These are phyloP conservation scores for Colletes gigas DNA, from an alignment of 1,140 invertebrate species.

Conservation along the genomic window DNA sequence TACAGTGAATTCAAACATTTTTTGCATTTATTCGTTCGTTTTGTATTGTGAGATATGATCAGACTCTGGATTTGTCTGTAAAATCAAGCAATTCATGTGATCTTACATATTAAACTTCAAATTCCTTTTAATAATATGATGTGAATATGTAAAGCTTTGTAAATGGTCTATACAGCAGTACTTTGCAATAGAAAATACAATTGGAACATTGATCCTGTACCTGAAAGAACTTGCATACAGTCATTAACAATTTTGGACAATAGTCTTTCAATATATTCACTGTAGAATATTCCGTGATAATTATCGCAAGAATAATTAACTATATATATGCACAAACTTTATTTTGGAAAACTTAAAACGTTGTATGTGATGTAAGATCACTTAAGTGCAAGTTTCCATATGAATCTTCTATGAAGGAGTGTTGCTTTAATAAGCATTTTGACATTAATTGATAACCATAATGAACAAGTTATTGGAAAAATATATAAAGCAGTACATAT, in stretches of 20 bases:
- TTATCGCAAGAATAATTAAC: not conserved
- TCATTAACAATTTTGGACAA: slow-evolving; percentile 12
- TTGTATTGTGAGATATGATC: slow-evolving; percentile 1
- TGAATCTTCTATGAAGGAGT: not conserved
- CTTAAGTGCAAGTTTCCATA: not conserved
- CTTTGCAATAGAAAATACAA: slow-evolving; percentile 33
- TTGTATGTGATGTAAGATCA: not conserved
- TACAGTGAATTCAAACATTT: not conserved
- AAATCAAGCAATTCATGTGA: not conserved
- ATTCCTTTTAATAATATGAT: slow-evolving; percentile 4
- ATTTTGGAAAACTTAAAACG: slow-evolving; percentile 6
- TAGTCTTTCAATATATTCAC: slow-evolving; percentile 8
- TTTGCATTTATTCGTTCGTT: slow-evolving; percentile 11
- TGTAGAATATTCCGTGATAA: not conserved
- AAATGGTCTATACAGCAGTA: slow-evolving; percentile 22
- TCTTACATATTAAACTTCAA: slow-evolving; percentile 10
- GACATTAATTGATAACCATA: slow-evolving; percentile 2
- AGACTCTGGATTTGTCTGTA: slow-evolving; percentile 14
- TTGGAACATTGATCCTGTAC: slow-evolving; percentile 14
- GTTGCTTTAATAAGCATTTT: not conserved
- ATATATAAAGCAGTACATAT: slow-evolving; percentile 19
- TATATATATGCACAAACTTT: not conserved
- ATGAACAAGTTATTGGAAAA: slow-evolving; percentile 17
- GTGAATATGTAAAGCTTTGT: slow-evolving; percentile 14
- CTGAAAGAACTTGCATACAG: slow-evolving; percentile 5